phyloP scores from a whole-genome alignment of 2,797 vertebrate genomes.

The Enteromius argenteus region DNA sequence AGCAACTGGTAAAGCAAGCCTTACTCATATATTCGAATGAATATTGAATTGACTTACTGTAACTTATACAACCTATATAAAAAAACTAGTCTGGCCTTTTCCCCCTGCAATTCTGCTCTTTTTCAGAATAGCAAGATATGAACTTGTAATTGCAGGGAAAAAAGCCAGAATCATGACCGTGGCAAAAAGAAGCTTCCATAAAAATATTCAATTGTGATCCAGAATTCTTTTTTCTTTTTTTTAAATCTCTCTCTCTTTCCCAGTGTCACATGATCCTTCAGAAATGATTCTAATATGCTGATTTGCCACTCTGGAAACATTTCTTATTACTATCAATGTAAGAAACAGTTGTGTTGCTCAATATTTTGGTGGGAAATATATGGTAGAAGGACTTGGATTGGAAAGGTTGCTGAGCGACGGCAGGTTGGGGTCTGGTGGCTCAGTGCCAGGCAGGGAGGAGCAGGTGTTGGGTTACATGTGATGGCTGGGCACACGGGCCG shows the following conservation, averaged over 20 bases:
- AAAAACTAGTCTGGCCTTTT: too few species aligned
- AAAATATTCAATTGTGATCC: neutral
- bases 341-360: neutral
- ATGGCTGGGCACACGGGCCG: conserved; percentile 24
- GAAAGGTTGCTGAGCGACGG: conserved; percentile 48
- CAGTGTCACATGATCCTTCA: neutral
- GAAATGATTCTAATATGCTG: neutral
- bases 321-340: neutral
- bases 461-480: conserved; percentile 53
- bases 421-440: conserved; percentile 17
- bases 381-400: conserved; percentile 53
- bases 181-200: neutral
- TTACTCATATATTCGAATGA: too few species aligned
- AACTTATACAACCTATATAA: too few species aligned
- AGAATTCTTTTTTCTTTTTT: neutral
- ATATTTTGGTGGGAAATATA: conserved; percentile 6
- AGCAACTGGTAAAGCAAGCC: too few species aligned
- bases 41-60: too few species aligned
- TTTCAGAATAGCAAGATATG: neutral
- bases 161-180: neutral
- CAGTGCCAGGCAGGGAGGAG: conserved; percentile 21
- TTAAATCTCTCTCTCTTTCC: too few species aligned
- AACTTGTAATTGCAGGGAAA: neutral
- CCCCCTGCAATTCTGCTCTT: neutral
- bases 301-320: neutral